Evolutionary conservation across 2,113 vertebrate genomes (phyloP), one percentile per base, ranked within the genome.

Genomic region (Chloebia gouldiae): DNA sequence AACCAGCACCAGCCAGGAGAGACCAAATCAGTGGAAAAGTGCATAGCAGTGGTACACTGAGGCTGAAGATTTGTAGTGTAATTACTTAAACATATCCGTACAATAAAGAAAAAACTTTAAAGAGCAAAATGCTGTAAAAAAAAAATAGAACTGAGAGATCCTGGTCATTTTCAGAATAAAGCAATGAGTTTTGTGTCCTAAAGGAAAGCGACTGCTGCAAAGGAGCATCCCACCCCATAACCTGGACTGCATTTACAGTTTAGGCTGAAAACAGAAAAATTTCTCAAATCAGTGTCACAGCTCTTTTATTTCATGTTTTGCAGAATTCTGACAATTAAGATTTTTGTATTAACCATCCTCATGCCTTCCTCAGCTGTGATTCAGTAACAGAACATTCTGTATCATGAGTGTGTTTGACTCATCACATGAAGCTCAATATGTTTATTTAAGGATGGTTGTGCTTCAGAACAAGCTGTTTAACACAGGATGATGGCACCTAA

Each of bases 301-400:
- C 10, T 64, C 93, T 45, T 94, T 72, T 79, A 81, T 90, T 95
- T 93, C 44, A 76, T 77, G 14, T 71, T 65, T 88, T 78, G 69
- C 17, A 7, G 51, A 75, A 81, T 50, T 59, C 83, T 80, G 91
- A 93, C 86, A 95, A 95, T 90, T 93, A 93, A 92, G 60, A 70
- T 83, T 96, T 96, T 77, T 79, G 31, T 86, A 94, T 93, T 96
- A 97, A 78, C 90, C 84, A 94, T 97, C 94, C 97, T 76, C 73
- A 71, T 81, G 31, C 75, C 94, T 93, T 68, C 90, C 97, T 96
- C 77, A 63, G 73, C 69, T 79, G 79, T 97, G 94, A 93, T 57
- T 97, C 72, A 95, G 37, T 49, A 92, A 84, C 4, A 91, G 92
- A 93, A 97, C 37, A 35, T 68, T 95, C 81, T 86, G 91, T 93